Base-by-base conservation (phyloP, 2,888 invertebrate genomes). In the Scaptodrosophila latifasciaeformis region DNA sequence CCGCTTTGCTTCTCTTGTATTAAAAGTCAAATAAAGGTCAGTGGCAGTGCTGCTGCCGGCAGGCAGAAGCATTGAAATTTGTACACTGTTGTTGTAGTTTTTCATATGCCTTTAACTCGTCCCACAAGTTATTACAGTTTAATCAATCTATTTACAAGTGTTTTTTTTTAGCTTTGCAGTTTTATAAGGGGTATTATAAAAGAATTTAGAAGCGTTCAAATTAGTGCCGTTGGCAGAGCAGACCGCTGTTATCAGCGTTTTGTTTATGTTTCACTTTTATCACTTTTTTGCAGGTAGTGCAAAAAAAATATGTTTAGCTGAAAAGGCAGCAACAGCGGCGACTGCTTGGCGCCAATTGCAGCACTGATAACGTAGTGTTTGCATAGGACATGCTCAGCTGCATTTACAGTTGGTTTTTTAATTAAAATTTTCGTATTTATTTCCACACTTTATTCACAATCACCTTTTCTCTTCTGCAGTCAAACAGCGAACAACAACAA, bases 21-120 rank as follows among this genome's bases (percentile, higher is more conserved):
- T 78, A 82, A 81, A 85, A 84, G 85, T 86, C 85, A 86, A 85
- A 85, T 86, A 84, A 81, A 86, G 86, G 85, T 86, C 85, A 86
- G 74, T 82, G 85, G 65, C 77, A 56, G 51, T 54, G 58, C 61
- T 61, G 62, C 44, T 37, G 65, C 44, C 12, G 18, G 51, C 31
- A 13, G 77, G 61, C 65, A 53, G 10, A 29, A 62, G 59, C 42
- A 53, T 64, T 68, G 59, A 65, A 68, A 59, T 61, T 64, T 57
- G 29, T 76, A 69, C 63, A 72, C 60, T 54, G 70, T 71, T 77
- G 70, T 67, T 67, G 78, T 71, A 66, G 69, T 61, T 72, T 68
- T n/a, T n/a, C n/a, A 54, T 71, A 45, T 51, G 54, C 59, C 50
- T 65, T 35, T 19, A 78, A 78, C 71, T 68, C 57, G 71, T 65